Evolutionary conservation across 2,888 invertebrate species (phyloP).

Genomic region (Brenthis ino): DNA sequence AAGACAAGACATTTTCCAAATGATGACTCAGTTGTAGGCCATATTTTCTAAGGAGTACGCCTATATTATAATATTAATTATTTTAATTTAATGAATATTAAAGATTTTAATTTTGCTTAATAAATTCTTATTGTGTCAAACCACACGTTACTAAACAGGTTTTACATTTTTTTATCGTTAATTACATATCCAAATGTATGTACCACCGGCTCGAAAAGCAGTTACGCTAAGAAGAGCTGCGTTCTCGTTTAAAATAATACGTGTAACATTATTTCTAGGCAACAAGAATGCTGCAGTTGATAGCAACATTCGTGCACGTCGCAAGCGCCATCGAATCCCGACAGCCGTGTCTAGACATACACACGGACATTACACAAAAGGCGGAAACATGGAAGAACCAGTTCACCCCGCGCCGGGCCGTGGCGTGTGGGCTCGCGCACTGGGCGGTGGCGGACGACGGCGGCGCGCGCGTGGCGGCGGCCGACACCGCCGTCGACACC

Average conservation of each 20-base stretch:
- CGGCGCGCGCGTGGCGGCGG: slow-evolving; percentile 63
- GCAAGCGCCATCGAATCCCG: slow-evolving; percentile 61
- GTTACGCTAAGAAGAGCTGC: no score
- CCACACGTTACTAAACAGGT: no score
- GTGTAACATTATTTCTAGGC: slow-evolving; percentile 55
- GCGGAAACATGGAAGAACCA: slow-evolving; percentile 61
- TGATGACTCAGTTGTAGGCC: no score
- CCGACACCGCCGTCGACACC: slow-evolving; percentile 72
- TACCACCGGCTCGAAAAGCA: no score
- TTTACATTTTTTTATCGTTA: no score
- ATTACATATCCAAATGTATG: no score
- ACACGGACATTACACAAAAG: slow-evolving; percentile 50
- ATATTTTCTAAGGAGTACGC: no score
- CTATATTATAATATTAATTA: no score
- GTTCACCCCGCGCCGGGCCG: slow-evolving; percentile 47
- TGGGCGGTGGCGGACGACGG: slow-evolving; percentile 73
- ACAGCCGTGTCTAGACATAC: slow-evolving; percentile 62
- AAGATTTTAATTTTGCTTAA: no score
- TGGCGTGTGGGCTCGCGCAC: slow-evolving; percentile 70
- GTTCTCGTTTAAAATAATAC: neutral
- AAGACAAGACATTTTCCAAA: no score
- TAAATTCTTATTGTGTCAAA: no score
- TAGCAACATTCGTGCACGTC: slow-evolving; percentile 65
- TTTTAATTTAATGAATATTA: no score
- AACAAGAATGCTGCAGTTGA: slow-evolving; percentile 62